Evolutionary conservation across 2,797 vertebrate genomes (phyloP).

Genomic region (Esox lucius): DNA sequence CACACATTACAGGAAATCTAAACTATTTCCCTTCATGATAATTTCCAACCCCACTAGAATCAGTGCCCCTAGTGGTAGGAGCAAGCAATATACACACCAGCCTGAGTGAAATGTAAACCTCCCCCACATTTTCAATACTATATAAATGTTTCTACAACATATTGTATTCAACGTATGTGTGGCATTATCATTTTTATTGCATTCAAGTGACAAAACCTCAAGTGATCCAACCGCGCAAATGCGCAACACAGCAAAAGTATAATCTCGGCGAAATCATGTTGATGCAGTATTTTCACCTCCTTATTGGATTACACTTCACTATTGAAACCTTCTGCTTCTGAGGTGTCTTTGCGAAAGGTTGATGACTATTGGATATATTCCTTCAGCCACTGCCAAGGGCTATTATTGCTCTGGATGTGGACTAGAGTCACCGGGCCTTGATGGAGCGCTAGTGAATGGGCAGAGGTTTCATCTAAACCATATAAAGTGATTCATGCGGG

Average conservation of each 20-base stretch:
- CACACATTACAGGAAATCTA: too few species aligned
- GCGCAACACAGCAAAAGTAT: conserved; percentile 70
- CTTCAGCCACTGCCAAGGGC: conserved; percentile 85
- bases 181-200: conserved; percentile 50
- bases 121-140: conserved; percentile 24
- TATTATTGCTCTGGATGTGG: conserved; percentile 85
- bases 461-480: conserved; percentile 78
- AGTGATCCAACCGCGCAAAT: conserved; percentile 64
- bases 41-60: neutral
- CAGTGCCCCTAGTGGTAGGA: neutral
- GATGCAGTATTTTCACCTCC: conserved; percentile 68
- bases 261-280: conserved; percentile 82
- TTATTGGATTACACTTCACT: conserved; percentile 81
- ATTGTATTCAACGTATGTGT: conserved; percentile 21
- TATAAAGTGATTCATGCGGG: conserved; percentile 77
- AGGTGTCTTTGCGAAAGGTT: conserved; percentile 89
- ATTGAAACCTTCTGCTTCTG: conserved; percentile 84
- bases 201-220: conserved; percentile 46
- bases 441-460: conserved; percentile 81
- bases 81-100: neutral
- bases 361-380: conserved; percentile 90
- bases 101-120: conserved; percentile 28
- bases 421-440: conserved; percentile 81
- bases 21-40: neutral
- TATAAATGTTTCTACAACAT: conserved; percentile 31